A percentile compares a stretch with the other conserved stretches of the same genome.
These are phyloP conservation scores for Carcharodon carcharias DNA, from an alignment of 2,797 vertebrate species.

Conservation along the genomic window DNA sequence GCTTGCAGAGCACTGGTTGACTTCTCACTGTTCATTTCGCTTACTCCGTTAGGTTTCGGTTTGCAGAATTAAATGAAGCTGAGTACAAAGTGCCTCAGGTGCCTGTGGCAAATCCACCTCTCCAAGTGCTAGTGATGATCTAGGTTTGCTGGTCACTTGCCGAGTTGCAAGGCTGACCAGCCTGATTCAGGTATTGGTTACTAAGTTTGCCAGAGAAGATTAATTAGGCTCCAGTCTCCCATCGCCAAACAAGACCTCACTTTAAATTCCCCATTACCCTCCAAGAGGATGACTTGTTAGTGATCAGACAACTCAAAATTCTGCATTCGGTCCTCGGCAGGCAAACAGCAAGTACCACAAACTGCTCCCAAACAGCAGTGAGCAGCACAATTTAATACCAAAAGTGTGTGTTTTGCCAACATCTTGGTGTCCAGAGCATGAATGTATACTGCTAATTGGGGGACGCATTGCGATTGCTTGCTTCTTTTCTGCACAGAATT, in stretches of 20 bases:
- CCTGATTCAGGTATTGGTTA: background rate
- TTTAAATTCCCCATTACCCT: background rate
- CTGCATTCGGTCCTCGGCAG: background rate
- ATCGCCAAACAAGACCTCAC: background rate
- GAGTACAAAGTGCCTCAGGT: background rate
- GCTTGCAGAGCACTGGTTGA: background rate
- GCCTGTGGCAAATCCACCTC: background rate
- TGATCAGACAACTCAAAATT: background rate
- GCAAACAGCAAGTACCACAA: background rate
- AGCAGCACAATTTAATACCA: background rate
- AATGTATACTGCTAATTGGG: background rate
- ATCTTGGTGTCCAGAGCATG: background rate
- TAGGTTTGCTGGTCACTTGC: background rate
- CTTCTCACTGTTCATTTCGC: background rate
- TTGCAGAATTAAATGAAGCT: background rate
- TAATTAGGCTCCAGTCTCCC: background rate
- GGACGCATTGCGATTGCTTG: background rate
- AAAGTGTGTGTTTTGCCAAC: background rate
- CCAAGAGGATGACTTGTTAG: background rate
- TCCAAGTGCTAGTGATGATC: background rate
- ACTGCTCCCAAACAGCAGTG: background rate
- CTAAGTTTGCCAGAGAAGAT: background rate
- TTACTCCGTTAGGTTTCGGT: background rate
- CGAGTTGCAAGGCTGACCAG: background rate
- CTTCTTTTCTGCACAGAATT: background rate